These are phyloP conservation scores for Drosophila atripex DNA, from an alignment of 2,888 invertebrate genomes.

Conservation along the genomic window DNA sequence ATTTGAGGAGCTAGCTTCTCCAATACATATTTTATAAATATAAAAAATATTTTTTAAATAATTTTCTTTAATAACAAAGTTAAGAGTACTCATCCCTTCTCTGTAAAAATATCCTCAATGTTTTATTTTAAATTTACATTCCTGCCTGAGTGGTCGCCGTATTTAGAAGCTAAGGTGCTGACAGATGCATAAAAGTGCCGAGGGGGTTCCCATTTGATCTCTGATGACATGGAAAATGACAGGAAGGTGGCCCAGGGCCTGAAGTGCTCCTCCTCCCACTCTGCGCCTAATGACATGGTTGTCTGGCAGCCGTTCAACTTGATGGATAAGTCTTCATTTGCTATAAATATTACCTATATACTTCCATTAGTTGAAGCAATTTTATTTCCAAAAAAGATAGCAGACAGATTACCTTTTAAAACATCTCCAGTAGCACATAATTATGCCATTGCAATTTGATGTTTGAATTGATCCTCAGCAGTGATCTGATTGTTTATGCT, in stretches of 20 bases:
- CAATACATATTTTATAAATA: not conserved
- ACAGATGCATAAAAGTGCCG: constrained; percentile 35
- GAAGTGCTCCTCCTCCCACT: constrained; percentile 26
- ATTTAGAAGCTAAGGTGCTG: constrained; percentile 24
- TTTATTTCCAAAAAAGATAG: too few species aligned
- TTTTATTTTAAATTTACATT: constrained; percentile 73
- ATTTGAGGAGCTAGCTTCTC: too few species aligned
- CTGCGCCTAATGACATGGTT: constrained; percentile 18
- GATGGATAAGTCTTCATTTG: constrained; percentile 1
- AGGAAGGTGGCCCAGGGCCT: constrained; percentile 24
- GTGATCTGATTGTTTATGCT: constrained; percentile 42
- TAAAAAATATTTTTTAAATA: not conserved
- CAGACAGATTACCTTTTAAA: not conserved
- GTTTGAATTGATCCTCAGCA: not conserved
- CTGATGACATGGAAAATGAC: constrained; percentile 18
- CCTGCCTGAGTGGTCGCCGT: constrained; percentile 47
- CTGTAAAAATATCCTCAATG: constrained; percentile 51
- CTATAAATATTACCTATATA: not conserved
- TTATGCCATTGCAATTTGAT: not conserved
- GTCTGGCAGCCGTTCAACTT: constrained; percentile 1
- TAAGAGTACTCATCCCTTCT: constrained; percentile 11
- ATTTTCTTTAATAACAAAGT: not conserved
- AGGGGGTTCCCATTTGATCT: constrained; percentile 39
- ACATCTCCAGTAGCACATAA: not conserved
- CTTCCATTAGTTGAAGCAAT: too few species aligned